Evolutionary conservation across 2,888 invertebrate genomes (phyloP), one percentile per base, ranked within the genome.

Genomic region (Caenorhabditis drosophilae): DNA sequence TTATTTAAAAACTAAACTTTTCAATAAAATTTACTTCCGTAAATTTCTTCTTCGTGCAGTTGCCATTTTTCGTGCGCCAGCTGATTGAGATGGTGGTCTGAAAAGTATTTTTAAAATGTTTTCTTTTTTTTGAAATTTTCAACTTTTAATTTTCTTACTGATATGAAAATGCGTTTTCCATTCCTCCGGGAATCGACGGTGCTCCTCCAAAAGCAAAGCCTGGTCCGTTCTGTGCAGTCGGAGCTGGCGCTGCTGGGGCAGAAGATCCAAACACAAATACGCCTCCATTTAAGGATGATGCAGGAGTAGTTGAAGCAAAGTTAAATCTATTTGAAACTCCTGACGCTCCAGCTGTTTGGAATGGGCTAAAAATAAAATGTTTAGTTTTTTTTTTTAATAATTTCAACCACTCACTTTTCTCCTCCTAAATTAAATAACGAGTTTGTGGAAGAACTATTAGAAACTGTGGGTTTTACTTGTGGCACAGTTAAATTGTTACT

Each of bases 161-260:
- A 59, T 64, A 64, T 23, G 64, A 16, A 40, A 60, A 60, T 25
- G 66, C 59, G 25, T 66, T 66, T 25, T 66, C 66, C 53, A 49
- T 58, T 20, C 50, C 51, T 40, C 56, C 60, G 46, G 49, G 46
- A 22, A 51, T 48, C 12, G 63, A 35, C 1, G 63, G 34, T n/a
- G 40, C 26, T 22, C 4, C 20, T 1, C 61, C 62, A 45, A 62
- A 62, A 51, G 45, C 55, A 44, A 56, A 56, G 3, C 52, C 38
- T 36, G 27, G 36, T 1, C 42, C 23, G 46, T 18, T 36, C 27
- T 42, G 45, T 20, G 45, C 34, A 6, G 53, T 26, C 11, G 41
- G 41, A 34, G 50, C 27, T 9, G 48, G 2, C 1, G 52, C 35
- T 1, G 48, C 46, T 34, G 51, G 40, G 22, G 40, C 18, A 2